phyloP scores from a whole-genome alignment of 2,888 invertebrate species.

The Ectobius pallidus region DNA sequence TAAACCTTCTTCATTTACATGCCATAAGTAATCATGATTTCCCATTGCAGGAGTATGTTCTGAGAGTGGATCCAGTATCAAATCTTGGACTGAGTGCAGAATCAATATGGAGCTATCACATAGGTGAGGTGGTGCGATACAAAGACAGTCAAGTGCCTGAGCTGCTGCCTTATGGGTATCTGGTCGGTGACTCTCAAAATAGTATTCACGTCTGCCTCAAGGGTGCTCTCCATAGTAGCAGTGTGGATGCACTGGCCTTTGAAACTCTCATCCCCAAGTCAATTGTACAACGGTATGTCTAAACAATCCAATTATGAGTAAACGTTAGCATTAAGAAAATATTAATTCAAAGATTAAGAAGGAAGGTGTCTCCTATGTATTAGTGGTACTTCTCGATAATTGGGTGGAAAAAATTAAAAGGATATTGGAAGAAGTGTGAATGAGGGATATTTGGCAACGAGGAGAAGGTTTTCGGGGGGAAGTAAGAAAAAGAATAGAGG shows the following conservation, averaged over 20 bases:
- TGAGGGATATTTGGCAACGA: too few relatives aligned
- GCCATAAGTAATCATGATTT: slow-evolving; percentile 3
- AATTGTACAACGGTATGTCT: slow-evolving; percentile 88
- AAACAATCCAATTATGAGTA: too few relatives aligned
- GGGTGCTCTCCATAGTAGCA: slow-evolving; percentile 78
- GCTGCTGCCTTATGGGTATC: slow-evolving; percentile 90
- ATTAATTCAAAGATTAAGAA: too few relatives aligned
- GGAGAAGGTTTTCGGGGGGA: too few relatives aligned
- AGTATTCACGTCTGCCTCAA: slow-evolving; percentile 59
- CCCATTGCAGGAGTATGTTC: slow-evolving; percentile 75
- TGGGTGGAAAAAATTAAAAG: too few relatives aligned
- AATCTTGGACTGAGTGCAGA: slow-evolving; percentile 79
- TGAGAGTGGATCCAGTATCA: slow-evolving; percentile 90
- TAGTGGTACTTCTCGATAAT: too few relatives aligned
- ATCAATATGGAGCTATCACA: slow-evolving; percentile 90
- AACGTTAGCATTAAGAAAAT: too few relatives aligned
- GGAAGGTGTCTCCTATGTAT: too few relatives aligned
- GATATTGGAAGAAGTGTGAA: too few relatives aligned
- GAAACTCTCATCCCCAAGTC: slow-evolving; percentile 96
- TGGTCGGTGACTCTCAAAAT: slow-evolving; percentile 66
- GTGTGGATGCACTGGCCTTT: slow-evolving; percentile 92
- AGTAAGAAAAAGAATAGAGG: too few relatives aligned
- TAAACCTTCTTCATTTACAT: too few relatives aligned
- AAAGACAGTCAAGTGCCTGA: slow-evolving; percentile 69
- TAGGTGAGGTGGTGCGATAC: slow-evolving; percentile 72